These are phyloP conservation scores for Bubo bubo DNA, from an alignment of 2,113 vertebrate genomes.

Conservation along the genomic window DNA sequence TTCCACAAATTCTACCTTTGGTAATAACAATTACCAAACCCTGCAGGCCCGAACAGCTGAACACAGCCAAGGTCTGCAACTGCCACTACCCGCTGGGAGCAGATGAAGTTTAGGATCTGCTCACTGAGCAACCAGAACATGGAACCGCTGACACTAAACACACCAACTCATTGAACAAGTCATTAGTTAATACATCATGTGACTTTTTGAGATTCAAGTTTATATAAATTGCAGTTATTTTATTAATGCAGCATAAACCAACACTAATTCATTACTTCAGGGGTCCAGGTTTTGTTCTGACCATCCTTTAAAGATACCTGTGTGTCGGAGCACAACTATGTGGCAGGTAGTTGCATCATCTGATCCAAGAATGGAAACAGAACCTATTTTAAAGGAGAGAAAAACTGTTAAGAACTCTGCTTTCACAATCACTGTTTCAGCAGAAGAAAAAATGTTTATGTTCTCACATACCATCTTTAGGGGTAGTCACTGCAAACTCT, in stretches of 20 bases:
- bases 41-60: background rate
- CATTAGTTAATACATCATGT: fast-evolving
- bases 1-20: background rate
- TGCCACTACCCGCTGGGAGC: background rate
- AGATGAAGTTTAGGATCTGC: background rate
- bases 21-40: background rate
- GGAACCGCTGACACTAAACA: background rate
- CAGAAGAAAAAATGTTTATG: background rate
- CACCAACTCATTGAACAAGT: fast-evolving
- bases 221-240: background rate
- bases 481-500: slow-evolving; percentile 93
- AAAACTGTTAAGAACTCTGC: slow-evolving; percentile 29
- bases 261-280: background rate
- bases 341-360: slow-evolving; percentile 98
- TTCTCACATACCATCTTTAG: slow-evolving; percentile 84
- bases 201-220: background rate
- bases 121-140: fast-evolving
- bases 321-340: slow-evolving; percentile 91
- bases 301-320: slow-evolving; percentile 78
- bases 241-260: background rate
- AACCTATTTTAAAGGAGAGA: slow-evolving; percentile 77
- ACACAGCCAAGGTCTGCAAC: background rate
- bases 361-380: slow-evolving; percentile 90
- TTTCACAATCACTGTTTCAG: background rate
- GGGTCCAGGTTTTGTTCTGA: background rate